These are phyloP conservation scores for Heliothis subflexa DNA, from an alignment of 1,140 invertebrate species.

Conservation along the genomic window DNA sequence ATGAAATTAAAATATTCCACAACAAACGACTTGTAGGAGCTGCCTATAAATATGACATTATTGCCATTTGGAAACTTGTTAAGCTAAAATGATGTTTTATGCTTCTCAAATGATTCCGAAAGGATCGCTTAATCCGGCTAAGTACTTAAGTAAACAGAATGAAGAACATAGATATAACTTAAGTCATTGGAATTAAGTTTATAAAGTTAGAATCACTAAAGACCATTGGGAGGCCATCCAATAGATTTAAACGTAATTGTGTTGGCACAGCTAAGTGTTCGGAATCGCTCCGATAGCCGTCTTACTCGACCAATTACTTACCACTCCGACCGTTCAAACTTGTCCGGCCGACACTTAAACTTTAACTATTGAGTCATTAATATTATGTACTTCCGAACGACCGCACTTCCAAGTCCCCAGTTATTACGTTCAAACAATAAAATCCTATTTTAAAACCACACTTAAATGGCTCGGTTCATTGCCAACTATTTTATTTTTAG, in stretches of 20 bases:
- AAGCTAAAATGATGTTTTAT: background rate
- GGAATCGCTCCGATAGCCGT: constrained; percentile 35
- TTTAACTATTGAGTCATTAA: constrained; percentile 77
- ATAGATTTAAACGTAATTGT: constrained; percentile 40
- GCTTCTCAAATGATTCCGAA: background rate
- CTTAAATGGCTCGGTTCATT: constrained; percentile 25
- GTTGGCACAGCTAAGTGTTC: constrained; percentile 39
- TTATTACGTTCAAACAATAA: constrained; percentile 36
- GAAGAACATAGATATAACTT: background rate
- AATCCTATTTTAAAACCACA: constrained; percentile 22
- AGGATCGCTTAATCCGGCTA: background rate
- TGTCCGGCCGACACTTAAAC: constrained; percentile 70
- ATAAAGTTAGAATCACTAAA: constrained; percentile 12
- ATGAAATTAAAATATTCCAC: constrained; percentile 15
- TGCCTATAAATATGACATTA: background rate
- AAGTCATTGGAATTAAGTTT: constrained; percentile 12
- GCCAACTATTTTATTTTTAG: constrained; percentile 6
- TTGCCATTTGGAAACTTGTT: background rate
- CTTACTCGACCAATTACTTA: constrained; percentile 70
- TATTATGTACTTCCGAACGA: constrained; percentile 60
- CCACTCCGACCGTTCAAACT: constrained; percentile 68
- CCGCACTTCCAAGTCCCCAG: constrained; percentile 18
- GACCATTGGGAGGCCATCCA: background rate
- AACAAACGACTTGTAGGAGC: background rate
- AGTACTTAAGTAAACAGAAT: background rate